Evolutionary conservation across 2,888 invertebrate species (phyloP).

Genomic region (Nomada fucata): DNA sequence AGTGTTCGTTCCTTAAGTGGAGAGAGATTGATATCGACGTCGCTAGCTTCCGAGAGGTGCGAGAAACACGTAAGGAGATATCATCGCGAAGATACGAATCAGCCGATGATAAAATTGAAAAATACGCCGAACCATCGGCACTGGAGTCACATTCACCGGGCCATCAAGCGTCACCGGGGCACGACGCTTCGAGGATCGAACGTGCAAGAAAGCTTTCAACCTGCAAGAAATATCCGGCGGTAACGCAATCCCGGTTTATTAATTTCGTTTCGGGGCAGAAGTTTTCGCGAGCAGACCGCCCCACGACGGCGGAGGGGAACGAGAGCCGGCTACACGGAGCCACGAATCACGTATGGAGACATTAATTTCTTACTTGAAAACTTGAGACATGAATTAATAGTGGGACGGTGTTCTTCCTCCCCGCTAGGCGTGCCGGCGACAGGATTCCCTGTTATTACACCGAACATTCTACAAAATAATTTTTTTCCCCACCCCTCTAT

Average conservation of each 20-base stretch:
- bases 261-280: constrained; percentile 47
- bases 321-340: constrained; percentile 29
- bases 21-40: constrained; percentile 31
- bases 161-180: neutral
- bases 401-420: constrained; percentile 69
- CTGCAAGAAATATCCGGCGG: constrained; percentile 19
- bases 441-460: constrained; percentile 79
- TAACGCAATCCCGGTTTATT: constrained; percentile 47
- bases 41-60: neutral
- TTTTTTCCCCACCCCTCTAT: constrained; percentile 62
- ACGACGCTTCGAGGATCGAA: constrained; percentile 8
- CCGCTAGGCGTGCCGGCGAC: constrained; percentile 75
- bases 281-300: constrained; percentile 35
- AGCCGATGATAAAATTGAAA: neutral
- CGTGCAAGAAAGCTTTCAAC: constrained; percentile 10
- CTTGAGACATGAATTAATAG: constrained; percentile 78
- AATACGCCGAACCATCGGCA: too few species aligned
- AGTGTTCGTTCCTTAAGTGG: constrained; percentile 35
- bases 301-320: constrained; percentile 18
- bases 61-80: neutral
- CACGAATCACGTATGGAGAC: constrained; percentile 68
- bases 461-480: constrained; percentile 80
- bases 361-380: constrained; percentile 75
- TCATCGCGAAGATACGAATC: neutral
- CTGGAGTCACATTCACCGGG: neutral